A percentile compares a stretch with the other conserved stretches of the same genome.
Evolutionary conservation across 2,888 invertebrate species (phyloP).

Genomic region (Nomada goodeniana): DNA sequence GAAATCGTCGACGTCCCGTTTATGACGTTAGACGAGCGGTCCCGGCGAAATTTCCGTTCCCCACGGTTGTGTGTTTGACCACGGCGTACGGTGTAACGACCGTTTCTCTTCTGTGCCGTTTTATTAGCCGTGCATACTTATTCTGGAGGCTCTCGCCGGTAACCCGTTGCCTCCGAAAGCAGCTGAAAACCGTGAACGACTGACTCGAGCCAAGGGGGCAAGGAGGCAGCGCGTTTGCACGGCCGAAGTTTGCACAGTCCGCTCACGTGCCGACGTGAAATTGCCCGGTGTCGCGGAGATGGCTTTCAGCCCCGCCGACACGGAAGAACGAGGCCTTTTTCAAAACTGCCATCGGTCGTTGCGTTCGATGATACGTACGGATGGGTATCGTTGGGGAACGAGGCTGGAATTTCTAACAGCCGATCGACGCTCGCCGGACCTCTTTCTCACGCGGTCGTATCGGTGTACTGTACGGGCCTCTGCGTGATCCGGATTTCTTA

Average conservation of each 20-base stretch:
- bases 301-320: constrained; percentile 51
- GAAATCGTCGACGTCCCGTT: constrained; percentile 37
- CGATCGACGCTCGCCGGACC: constrained; percentile 29
- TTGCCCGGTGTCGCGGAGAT: constrained; percentile 70
- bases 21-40: constrained; percentile 40
- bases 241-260: constrained; percentile 77
- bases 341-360: constrained; percentile 54
- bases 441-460: constrained; percentile 54
- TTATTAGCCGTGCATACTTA: constrained; percentile 71
- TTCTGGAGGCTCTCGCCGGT: constrained; percentile 64
- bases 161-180: constrained; percentile 70
- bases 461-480: constrained; percentile 12
- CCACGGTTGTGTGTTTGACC: constrained; percentile 59
- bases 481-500: constrained; percentile 31
- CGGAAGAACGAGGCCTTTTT: constrained; percentile 60
- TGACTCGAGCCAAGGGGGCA: constrained; percentile 17
- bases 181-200: constrained; percentile 39
- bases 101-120: constrained; percentile 48
- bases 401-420: constrained; percentile 58
- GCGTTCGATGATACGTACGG: constrained; percentile 39
- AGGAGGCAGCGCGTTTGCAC: constrained; percentile 63
- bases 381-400: constrained; percentile 44
- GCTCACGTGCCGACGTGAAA: constrained; percentile 81
- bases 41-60: background rate
- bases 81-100: constrained; percentile 65